Evolutionary conservation across 2,888 invertebrate genomes (phyloP).

Genomic region (Lithosia quadra): DNA sequence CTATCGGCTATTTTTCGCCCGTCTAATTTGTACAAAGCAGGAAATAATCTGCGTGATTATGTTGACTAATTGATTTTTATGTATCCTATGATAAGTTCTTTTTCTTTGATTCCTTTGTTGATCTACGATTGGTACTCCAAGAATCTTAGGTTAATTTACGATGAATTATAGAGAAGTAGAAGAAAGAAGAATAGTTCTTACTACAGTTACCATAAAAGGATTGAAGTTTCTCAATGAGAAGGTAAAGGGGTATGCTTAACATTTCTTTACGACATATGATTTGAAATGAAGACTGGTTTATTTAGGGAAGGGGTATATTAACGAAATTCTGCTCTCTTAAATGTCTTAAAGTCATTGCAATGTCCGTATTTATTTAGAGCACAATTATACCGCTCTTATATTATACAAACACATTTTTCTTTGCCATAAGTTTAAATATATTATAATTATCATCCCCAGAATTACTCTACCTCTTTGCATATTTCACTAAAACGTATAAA

Average conservation of each 20-base stretch:
- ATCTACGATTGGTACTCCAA: not conserved
- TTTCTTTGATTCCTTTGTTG: not conserved
- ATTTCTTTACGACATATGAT: not conserved
- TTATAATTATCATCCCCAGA: not conserved
- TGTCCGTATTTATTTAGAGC: not conserved
- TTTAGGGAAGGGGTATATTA: not conserved
- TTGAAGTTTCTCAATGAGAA: not conserved
- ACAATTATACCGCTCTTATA: not conserved
- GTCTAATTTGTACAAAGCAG: constrained; percentile 17
- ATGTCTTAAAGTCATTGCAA: not conserved
- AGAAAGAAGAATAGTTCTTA: not conserved
- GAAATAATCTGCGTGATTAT: constrained; percentile 26
- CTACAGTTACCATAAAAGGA: not conserved
- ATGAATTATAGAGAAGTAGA: not conserved
- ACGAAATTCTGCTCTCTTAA: not conserved
- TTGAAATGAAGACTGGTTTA: not conserved
- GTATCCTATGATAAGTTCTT: not conserved
- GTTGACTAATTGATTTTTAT: constrained; percentile 19
- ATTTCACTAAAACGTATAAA: constrained; percentile 17
- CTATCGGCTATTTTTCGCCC: constrained; percentile 34
- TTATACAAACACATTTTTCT: not conserved
- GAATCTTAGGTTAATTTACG: not conserved
- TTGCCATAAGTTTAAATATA: not conserved
- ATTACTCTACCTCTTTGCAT: not conserved
- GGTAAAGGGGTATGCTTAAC: not conserved